phyloP scores from a whole-genome alignment of 2,797 vertebrate genomes.

The Coendou prehensilis region DNA sequence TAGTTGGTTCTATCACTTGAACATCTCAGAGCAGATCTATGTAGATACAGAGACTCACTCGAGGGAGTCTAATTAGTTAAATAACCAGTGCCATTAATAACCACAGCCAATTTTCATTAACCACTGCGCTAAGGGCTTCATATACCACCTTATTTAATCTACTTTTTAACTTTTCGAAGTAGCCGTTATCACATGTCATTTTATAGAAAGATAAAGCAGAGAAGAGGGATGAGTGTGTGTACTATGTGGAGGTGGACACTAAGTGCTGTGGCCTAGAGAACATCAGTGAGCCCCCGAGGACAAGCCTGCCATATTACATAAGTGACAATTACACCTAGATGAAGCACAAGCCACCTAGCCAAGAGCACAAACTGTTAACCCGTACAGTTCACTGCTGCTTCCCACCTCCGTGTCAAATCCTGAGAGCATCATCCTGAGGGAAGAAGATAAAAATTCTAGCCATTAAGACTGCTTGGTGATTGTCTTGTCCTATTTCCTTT shows the following conservation, averaged over 20 bases:
- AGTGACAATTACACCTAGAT: fast-evolving
- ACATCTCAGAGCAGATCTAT: background rate
- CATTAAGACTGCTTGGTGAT: background rate
- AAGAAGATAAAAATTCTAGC: background rate
- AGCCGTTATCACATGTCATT: background rate
- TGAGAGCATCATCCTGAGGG: background rate
- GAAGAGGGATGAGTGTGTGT: background rate
- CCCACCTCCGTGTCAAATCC: background rate
- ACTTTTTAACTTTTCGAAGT: background rate
- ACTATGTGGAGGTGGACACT: background rate
- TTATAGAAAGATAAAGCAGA: background rate
- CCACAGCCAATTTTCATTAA: background rate
- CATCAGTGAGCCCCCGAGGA: background rate
- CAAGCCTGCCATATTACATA: fast-evolving
- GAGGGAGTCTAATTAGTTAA: constrained; percentile 33
- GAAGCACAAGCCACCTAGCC: background rate
- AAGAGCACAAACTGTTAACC: background rate
- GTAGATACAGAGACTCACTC: background rate
- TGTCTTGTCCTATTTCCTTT: background rate
- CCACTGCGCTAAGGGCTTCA: background rate
- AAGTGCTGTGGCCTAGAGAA: background rate
- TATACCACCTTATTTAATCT: background rate
- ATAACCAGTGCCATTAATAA: background rate
- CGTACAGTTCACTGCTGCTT: background rate
- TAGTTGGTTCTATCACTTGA: background rate